These are phyloP conservation scores for Spilarctia lutea DNA, from an alignment of 2,888 invertebrate species.

Conservation along the genomic window DNA sequence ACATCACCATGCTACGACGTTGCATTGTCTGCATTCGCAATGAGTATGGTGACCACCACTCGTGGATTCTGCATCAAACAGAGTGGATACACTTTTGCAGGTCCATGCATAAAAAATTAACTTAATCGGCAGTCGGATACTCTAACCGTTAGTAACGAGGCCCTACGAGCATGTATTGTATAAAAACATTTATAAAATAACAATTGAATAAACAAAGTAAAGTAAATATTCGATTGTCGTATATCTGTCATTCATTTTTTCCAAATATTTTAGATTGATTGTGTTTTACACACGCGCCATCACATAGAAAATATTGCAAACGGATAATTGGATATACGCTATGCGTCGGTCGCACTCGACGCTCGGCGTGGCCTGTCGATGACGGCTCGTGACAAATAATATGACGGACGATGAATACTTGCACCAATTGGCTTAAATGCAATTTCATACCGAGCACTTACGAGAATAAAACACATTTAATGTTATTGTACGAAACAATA, in stretches of 20 bases:
- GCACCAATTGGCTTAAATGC: conserved; percentile 70
- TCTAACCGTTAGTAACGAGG: too few relatives aligned
- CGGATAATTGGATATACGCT: conserved; percentile 81
- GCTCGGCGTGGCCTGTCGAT: conserved; percentile 70
- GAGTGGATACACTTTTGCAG: too few relatives aligned
- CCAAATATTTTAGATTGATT: conserved; percentile 72
- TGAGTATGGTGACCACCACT: too few relatives aligned
- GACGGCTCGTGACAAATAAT: conserved; percentile 83
- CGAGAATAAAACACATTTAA: conserved; percentile 42
- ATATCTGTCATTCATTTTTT: conserved; percentile 21
- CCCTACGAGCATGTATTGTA: background rate
- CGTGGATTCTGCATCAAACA: too few relatives aligned
- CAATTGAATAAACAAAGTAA: background rate
- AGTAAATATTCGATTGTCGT: background rate
- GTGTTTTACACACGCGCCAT: conserved; percentile 75
- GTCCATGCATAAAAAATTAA: too few relatives aligned
- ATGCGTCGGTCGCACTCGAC: conserved; percentile 76
- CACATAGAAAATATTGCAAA: conserved; percentile 84
- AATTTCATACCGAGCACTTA: conserved; percentile 65
- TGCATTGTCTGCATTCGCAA: too few relatives aligned
- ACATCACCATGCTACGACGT: too few relatives aligned
- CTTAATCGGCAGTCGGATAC: too few relatives aligned
- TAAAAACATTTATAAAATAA: background rate
- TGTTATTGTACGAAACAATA: conserved; percentile 44
- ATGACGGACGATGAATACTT: conserved; percentile 76